Evolutionary conservation across 2,797 vertebrate species (phyloP).

Genomic region (Notoglanidium macrostoma): DNA sequence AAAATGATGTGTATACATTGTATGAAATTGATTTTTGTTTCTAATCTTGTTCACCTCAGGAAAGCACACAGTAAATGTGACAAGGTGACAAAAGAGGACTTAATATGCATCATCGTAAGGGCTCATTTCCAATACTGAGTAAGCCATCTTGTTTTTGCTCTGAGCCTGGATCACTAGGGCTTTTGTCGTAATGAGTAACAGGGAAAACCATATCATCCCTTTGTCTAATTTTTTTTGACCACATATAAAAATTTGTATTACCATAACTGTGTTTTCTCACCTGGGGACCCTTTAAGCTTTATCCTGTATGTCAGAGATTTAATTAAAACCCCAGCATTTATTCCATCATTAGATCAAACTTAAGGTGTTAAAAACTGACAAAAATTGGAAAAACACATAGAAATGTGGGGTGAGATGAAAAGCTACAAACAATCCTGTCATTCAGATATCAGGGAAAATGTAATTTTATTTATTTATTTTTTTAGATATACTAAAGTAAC

Average conservation of each 20-base stretch:
- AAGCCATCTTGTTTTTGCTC: constrained; percentile 76
- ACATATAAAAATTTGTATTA: constrained; percentile 26
- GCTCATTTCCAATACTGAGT: constrained; percentile 74
- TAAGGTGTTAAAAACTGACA: background rate
- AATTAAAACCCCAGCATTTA: constrained; percentile 7
- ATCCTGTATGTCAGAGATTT: background rate
- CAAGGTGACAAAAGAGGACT: constrained; percentile 63
- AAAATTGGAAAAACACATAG: constrained; percentile 24
- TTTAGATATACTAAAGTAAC: constrained; percentile 61
- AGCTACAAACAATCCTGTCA: constrained; percentile 57
- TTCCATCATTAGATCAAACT: background rate
- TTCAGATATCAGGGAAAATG: constrained; percentile 65
- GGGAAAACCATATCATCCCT: constrained; percentile 49
- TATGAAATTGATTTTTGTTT: constrained; percentile 62
- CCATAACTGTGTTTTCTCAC: constrained; percentile 18
- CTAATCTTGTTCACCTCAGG: constrained; percentile 77
- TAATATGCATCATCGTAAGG: constrained; percentile 81
- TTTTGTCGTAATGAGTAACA: constrained; percentile 60
- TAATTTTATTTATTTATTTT: constrained; percentile 33
- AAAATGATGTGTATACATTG: constrained; percentile 61
- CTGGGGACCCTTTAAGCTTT: constrained; percentile 50
- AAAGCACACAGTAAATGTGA: constrained; percentile 72
- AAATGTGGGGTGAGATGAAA: constrained; percentile 50
- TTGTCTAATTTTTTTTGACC: constrained; percentile 50
- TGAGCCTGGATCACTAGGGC: constrained; percentile 64